phyloP scores from a whole-genome alignment of 2,888 invertebrate species.

The Stegophylla sp. region DNA sequence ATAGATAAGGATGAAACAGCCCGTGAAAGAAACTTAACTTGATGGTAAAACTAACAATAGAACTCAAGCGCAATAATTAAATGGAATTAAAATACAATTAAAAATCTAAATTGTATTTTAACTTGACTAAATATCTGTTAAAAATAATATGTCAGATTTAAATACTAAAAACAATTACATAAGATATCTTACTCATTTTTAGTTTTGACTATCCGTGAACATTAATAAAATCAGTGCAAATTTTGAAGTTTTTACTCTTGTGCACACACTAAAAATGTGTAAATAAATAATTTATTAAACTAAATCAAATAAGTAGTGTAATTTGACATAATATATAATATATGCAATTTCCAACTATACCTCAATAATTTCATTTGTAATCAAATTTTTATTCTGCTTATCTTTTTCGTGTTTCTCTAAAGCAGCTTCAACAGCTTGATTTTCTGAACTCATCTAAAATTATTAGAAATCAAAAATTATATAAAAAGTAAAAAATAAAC shows the following conservation, averaged over 20 bases:
- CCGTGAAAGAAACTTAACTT: constrained; percentile 54
- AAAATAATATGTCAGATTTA: background rate
- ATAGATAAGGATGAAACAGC: constrained; percentile 54
- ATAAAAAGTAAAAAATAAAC: no score
- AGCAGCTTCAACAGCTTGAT: constrained; percentile 62
- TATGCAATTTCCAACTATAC: constrained; percentile 6
- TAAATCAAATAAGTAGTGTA: background rate
- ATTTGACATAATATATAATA: background rate
- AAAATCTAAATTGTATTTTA: background rate
- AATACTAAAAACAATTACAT: no score
- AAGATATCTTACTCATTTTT: background rate
- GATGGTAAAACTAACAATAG: constrained; percentile 49
- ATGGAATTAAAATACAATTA: constrained; percentile 29
- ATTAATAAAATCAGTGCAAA: constrained; percentile 40
- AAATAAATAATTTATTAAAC: background rate
- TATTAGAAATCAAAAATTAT: background rate
- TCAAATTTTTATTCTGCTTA: constrained; percentile 61
- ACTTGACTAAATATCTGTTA: constrained; percentile 23
- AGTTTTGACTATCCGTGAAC: background rate
- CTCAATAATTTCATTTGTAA: constrained; percentile 13
- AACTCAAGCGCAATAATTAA: constrained; percentile 41
- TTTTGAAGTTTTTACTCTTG: constrained; percentile 31
- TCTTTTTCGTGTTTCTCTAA: constrained; percentile 62
- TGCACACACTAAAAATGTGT: constrained; percentile 14
- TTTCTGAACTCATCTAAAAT: constrained; percentile 62